Percentiles rank a stretch among this genome's conserved stretches.
Evolutionary conservation across 2,797 vertebrate species (phyloP).

Genomic region (Dendrocincla tyrannina): DNA sequence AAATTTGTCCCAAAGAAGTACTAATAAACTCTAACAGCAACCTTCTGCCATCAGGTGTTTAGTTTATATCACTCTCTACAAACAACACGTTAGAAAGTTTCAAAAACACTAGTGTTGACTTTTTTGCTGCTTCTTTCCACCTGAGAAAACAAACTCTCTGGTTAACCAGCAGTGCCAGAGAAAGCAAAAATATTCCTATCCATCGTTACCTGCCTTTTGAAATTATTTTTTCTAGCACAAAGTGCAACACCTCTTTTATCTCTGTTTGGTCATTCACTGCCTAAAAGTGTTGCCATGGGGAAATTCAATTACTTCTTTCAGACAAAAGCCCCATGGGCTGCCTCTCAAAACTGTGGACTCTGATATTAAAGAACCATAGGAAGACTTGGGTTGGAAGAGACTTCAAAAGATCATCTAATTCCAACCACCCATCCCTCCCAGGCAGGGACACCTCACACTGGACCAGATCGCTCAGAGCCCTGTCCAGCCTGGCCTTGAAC

Average conservation of each 20-base stretch:
- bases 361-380: neutral
- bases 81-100: neutral
- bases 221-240: neutral
- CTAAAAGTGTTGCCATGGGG: neutral
- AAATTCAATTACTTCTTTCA: neutral
- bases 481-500: neutral
- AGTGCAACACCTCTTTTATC: neutral
- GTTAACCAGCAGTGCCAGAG: neutral
- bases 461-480: neutral
- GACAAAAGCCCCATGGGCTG: neutral
- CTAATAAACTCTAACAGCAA: conserved; percentile 1
- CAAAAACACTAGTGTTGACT: neutral
- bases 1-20: neutral
- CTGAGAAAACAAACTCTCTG: neutral
- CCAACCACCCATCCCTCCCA: neutral
- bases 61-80: neutral
- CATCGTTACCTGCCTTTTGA: neutral
- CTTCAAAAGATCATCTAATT: neutral
- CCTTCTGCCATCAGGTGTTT: neutral
- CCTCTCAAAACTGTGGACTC: neutral
- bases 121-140: neutral
- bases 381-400: neutral
- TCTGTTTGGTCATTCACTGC: neutral
- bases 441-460: neutral
- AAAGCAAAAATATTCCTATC: conserved; percentile 15